phyloP scores from a whole-genome alignment of 2,797 vertebrate genomes.

The Ctenopoma multispine region DNA sequence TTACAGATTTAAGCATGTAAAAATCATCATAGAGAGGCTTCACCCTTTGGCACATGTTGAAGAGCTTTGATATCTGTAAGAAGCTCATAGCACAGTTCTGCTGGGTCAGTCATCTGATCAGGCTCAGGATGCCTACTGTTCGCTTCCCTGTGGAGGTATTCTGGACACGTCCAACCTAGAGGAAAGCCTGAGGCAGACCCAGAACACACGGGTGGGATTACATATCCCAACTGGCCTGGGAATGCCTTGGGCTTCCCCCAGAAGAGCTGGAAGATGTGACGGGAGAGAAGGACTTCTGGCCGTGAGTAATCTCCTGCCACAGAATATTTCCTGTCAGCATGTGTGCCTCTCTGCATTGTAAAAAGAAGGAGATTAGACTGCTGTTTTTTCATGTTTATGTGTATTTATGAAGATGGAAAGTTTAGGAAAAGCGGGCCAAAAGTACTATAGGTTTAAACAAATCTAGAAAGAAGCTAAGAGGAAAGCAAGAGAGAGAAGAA shows the following conservation, averaged over 20 bases:
- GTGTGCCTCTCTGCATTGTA: constrained; percentile 6
- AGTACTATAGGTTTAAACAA: neutral
- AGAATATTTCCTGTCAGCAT: constrained; percentile 40
- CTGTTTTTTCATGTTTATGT: constrained; percentile 4
- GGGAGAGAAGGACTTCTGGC: constrained; percentile 8
- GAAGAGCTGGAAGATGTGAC: constrained; percentile 18
- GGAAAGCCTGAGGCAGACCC: constrained; percentile 37
- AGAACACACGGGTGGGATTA: constrained; percentile 36
- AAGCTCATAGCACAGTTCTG: constrained; percentile 11
- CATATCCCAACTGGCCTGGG: constrained; percentile 35
- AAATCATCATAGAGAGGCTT: neutral
- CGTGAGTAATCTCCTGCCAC: neutral
- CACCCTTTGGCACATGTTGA: neutral
- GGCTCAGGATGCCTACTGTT: constrained; percentile 8
- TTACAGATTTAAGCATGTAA: neutral
- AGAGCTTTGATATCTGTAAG: constrained; percentile 4
- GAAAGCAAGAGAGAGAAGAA: neutral
- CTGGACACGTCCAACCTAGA: constrained; percentile 24
- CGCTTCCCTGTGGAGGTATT: constrained; percentile 4
- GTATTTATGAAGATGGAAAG: neutral
- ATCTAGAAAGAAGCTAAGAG: neutral
- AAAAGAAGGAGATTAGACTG: neutral
- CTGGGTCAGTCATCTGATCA: neutral
- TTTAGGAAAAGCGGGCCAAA: neutral
- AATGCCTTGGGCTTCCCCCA: constrained; percentile 23